Percentiles rank a stretch among this genome's conserved stretches.
Conservation (phyloP, 1,140 invertebrate species). For the Cydia strobilella region DNA sequence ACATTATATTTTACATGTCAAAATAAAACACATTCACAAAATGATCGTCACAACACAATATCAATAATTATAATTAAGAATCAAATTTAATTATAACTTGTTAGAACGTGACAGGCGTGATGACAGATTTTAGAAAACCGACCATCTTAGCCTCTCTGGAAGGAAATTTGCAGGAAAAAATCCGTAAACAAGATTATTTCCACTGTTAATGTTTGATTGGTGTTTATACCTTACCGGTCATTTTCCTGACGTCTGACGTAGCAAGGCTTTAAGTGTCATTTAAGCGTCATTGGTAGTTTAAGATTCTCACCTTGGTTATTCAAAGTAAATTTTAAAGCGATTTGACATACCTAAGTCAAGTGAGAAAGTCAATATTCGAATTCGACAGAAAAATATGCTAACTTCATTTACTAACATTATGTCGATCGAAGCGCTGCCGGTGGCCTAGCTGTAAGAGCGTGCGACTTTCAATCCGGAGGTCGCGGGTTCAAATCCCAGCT, state of each 20-base stretch:
- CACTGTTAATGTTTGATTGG: not conserved
- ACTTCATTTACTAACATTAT: not conserved
- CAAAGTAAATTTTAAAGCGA: not conserved
- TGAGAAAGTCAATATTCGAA: constrained; percentile 10
- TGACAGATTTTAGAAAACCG: no score
- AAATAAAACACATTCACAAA: no score
- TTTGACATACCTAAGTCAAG: constrained; percentile 3
- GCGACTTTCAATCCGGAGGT: no score
- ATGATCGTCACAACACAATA: no score
- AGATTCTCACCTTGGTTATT: constrained; percentile 5
- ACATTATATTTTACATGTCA: no score
- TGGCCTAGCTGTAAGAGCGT: no score
- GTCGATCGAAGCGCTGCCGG: no score
- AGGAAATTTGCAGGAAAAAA: not conserved
- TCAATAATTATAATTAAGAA: no score
- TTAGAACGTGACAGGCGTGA: no score
- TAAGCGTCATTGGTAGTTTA: not conserved
- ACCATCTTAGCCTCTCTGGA: no score
- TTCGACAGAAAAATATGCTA: not conserved
- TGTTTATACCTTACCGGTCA: not conserved
- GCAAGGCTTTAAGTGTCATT: constrained; percentile 7
- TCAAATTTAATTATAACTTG: no score
- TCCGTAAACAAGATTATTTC: not conserved
- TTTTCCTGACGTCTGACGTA: not conserved
- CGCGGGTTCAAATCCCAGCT: no score